Evolutionary conservation across 2,888 invertebrate genomes (phyloP).

Genomic region (Heliconius aoede): DNA sequence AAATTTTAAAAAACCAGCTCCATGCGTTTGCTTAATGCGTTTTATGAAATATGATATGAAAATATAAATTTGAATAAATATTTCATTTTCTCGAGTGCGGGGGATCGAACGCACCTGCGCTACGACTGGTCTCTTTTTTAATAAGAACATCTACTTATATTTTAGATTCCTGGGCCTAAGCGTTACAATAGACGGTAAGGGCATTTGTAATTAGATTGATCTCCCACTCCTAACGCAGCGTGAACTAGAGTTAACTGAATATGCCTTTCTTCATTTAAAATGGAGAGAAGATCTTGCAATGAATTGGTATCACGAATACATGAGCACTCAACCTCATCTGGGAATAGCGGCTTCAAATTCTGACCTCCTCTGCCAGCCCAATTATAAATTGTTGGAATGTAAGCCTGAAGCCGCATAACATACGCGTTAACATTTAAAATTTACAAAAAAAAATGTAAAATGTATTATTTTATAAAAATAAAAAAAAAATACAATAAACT

Average conservation of each 20-base stretch:
- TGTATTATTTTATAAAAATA: not conserved
- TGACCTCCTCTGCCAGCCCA: slow-evolving; percentile 48
- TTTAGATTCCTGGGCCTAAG: slow-evolving; percentile 62
- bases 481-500: not conserved
- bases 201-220: slow-evolving; percentile 62
- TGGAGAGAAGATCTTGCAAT: slow-evolving; percentile 54
- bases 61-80: too few relatives aligned
- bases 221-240: slow-evolving; percentile 58
- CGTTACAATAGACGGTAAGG: slow-evolving; percentile 59
- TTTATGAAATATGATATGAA: too few relatives aligned
- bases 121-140: too few relatives aligned
- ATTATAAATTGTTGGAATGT: not conserved
- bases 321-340: slow-evolving; percentile 39
- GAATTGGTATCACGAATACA: slow-evolving; percentile 54
- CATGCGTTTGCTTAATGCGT: too few relatives aligned
- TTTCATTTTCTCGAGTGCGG: too few relatives aligned
- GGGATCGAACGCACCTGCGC: too few relatives aligned
- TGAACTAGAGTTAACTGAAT: slow-evolving; percentile 59
- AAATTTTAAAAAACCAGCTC: too few relatives aligned
- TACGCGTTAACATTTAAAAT: not conserved
- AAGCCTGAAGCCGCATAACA: not conserved
- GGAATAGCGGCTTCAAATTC: slow-evolving; percentile 52
- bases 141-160: not conserved
- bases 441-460: not conserved
- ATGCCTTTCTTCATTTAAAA: slow-evolving; percentile 51